Conservation (phyloP, 2,113 vertebrate species). For the Oreocharis arfaki region DNA sequence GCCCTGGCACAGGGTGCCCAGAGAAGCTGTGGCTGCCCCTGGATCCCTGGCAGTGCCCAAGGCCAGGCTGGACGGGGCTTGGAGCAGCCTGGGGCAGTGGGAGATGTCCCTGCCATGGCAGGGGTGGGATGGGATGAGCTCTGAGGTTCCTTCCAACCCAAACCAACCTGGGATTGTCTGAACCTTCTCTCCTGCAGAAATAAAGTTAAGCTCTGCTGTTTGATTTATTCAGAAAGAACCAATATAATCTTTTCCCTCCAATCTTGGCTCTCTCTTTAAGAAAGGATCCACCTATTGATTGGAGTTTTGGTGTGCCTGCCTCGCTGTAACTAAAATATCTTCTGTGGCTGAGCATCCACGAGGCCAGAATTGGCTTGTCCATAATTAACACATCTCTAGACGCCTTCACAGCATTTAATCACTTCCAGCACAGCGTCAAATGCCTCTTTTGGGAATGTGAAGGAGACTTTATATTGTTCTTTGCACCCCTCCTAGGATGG, state of each 20-base stretch:
- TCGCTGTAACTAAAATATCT: not conserved
- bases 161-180: not conserved
- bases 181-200: not conserved
- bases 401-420: not conserved
- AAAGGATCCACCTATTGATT: not conserved
- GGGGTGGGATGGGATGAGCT: accelerated
- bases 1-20: not conserved
- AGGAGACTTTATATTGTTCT: not conserved
- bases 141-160: not conserved
- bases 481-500: not conserved
- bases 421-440: not conserved
- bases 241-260: not conserved
- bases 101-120: not conserved
- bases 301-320: not conserved
- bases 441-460: not conserved
- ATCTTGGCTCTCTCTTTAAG: not conserved
- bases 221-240: not conserved
- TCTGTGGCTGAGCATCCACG: not conserved
- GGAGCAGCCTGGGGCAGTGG: not conserved
- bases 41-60: not conserved
- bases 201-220: not conserved
- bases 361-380: not conserved
- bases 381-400: not conserved
- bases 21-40: not conserved
- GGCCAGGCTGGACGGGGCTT: not conserved